Evolutionary conservation across 2,888 invertebrate species (phyloP).

Genomic region (Tridacna gigas): DNA sequence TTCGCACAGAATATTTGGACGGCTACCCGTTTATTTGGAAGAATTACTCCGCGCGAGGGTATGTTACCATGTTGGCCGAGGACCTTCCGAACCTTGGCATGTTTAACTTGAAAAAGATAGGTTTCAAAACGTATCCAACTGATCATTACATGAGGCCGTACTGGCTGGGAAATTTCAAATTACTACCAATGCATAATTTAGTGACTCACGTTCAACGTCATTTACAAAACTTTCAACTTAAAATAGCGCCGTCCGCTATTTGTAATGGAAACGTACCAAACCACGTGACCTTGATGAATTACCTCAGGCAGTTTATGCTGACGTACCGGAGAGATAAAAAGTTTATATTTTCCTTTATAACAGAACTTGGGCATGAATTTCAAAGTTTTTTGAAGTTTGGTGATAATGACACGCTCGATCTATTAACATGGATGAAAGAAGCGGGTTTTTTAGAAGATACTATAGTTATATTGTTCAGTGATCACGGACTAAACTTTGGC

Average conservation of each 20-base stretch:
- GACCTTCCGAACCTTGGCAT: constrained; percentile 55
- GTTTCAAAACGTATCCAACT: constrained; percentile 54
- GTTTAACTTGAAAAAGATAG: constrained; percentile 49
- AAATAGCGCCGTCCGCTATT: constrained; percentile 43
- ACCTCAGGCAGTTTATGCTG: constrained; percentile 86
- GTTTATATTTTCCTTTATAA: constrained; percentile 94
- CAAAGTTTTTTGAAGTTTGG: constrained; percentile 91
- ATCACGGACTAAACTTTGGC: constrained; percentile 93
- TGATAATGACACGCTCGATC: constrained; percentile 89
- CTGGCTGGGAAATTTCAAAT: constrained; percentile 43
- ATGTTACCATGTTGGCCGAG: constrained; percentile 57
- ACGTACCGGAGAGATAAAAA: constrained; percentile 90
- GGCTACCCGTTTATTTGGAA: constrained; percentile 62
- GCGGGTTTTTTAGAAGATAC: constrained; percentile 91
- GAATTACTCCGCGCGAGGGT: constrained; percentile 43
- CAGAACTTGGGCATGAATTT: constrained; percentile 95
- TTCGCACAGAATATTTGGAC: constrained; percentile 32
- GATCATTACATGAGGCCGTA: constrained; percentile 67
- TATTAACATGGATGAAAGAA: constrained; percentile 87
- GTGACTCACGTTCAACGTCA: constrained; percentile 37
- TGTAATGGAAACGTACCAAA: constrained; percentile 89
- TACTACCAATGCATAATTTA: constrained; percentile 37
- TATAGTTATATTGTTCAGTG: constrained; percentile 94
- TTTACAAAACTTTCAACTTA: constrained; percentile 52
- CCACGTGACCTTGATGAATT: constrained; percentile 86